These are phyloP conservation scores for Numenius phaeopus DNA, from an alignment of 2,797 vertebrate species.

Conservation along the genomic window DNA sequence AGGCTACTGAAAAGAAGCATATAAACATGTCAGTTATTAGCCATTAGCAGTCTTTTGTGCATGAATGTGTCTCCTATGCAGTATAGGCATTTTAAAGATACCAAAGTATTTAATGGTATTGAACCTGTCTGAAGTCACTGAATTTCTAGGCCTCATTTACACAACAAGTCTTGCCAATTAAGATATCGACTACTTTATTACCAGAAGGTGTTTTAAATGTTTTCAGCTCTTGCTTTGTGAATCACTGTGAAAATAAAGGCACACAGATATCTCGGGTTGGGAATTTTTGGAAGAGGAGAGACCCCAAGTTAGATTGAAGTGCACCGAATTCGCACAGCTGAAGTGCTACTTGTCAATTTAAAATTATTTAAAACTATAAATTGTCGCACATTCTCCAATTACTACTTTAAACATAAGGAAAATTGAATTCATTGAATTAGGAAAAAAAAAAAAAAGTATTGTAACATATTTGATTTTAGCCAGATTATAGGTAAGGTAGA, in stretches of 20 bases:
- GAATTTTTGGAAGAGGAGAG: neutral
- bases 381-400: too few species aligned
- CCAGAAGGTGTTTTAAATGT: neutral
- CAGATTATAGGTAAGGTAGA: neutral
- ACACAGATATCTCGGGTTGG: neutral
- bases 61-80: slow-evolving; percentile 34
- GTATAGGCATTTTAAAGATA: neutral
- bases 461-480: neutral
- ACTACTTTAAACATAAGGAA: neutral
- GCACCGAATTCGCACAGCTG: neutral
- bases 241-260: slow-evolving; percentile 56
- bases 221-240: neutral
- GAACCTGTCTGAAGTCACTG: neutral
- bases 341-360: neutral
- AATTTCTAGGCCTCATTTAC: neutral
- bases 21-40: neutral
- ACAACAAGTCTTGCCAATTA: neutral
- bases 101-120: slow-evolving; percentile 42
- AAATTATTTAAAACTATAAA: neutral
- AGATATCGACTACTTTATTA: neutral
- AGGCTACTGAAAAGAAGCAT: slow-evolving; percentile 29
- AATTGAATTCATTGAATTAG: neutral
- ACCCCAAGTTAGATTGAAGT: neutral
- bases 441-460: neutral
- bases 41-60: neutral